Percentiles rank a stretch among this genome's conserved stretches.
phyloP scores from a whole-genome alignment of 2,113 vertebrate genomes.

The Seriola rivoliana region DNA sequence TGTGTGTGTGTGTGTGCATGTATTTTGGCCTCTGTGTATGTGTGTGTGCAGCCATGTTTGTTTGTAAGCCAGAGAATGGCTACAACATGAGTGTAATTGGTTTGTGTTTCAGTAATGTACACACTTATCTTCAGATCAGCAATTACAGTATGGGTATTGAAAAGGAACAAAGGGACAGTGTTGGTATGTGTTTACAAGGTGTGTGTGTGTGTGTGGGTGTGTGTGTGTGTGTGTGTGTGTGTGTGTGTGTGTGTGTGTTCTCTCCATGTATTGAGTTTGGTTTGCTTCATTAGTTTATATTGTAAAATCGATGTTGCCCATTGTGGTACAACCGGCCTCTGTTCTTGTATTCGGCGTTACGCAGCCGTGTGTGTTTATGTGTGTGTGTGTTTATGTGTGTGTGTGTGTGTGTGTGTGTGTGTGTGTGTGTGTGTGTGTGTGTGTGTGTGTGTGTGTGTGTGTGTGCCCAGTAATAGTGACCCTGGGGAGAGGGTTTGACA shows the following conservation, averaged over 20 bases:
- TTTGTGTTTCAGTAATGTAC: conserved; percentile 73
- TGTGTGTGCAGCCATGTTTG: conserved; percentile 36
- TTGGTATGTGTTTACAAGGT: conserved; percentile 59
- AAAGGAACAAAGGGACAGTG: conserved; percentile 57
- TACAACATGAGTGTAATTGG: conserved; percentile 52
- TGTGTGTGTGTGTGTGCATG: conserved; percentile 9
- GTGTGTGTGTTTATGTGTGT: conserved; percentile 35
- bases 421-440: conserved; percentile 36
- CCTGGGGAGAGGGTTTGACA: conserved; percentile 58
- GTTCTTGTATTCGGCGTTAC: conserved; percentile 22
- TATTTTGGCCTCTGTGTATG: background rate
- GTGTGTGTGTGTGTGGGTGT: conserved; percentile 49
- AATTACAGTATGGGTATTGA: conserved; percentile 64
- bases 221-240: background rate
- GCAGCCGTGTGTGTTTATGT: conserved; percentile 24
- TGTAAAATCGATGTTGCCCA: conserved; percentile 78
- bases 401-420: conserved; percentile 28
- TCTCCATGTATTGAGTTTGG: conserved; percentile 59
- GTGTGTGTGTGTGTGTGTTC: conserved; percentile 21
- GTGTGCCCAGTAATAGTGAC: conserved; percentile 63
- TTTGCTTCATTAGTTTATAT: conserved; percentile 80
- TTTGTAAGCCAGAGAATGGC: conserved; percentile 32
- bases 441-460: conserved; percentile 28
- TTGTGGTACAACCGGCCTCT: conserved; percentile 66
- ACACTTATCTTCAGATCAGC: conserved; percentile 74